These are phyloP conservation scores for Heterodera schachtii DNA, from an alignment of 1,140 invertebrate genomes.

Conservation along the genomic window DNA sequence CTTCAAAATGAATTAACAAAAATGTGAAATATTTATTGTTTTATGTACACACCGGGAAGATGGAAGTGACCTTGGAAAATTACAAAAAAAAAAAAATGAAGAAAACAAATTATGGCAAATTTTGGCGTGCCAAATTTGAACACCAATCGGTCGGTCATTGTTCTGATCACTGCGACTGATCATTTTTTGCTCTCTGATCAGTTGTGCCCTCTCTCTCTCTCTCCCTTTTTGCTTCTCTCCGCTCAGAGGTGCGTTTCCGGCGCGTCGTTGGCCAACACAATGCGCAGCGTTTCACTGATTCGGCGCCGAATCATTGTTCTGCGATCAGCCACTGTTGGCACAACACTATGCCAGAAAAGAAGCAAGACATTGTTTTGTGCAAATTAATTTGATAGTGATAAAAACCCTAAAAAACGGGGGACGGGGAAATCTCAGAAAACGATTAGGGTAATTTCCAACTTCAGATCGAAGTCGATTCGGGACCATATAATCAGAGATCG, in stretches of 20 bases:
- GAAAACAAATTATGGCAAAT: neutral
- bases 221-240: neutral
- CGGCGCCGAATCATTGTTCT: slow-evolving; percentile 51
- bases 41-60: neutral
- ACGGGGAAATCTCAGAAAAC: too few species aligned
- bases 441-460: too few species aligned
- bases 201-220: neutral
- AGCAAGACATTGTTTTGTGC: too few species aligned
- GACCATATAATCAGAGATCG: too few species aligned
- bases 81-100: too few species aligned
- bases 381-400: too few species aligned
- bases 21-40: too few species aligned
- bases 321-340: slow-evolving; percentile 20
- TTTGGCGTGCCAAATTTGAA: neutral
- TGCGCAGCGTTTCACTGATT: slow-evolving; percentile 63
- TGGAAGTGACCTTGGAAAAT: neutral
- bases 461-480: too few species aligned
- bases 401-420: too few species aligned
- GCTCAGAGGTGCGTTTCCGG: slow-evolving; percentile 62
- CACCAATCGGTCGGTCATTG: neutral
- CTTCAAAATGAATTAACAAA: too few species aligned
- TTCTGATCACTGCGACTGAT: neutral
- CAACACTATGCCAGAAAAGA: neutral
- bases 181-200: neutral
- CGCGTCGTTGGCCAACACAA: slow-evolving; percentile 57